Evolutionary conservation across 2,797 vertebrate genomes (phyloP), one percentile per base, ranked within the genome.

Genomic region (Falco concolor): DNA sequence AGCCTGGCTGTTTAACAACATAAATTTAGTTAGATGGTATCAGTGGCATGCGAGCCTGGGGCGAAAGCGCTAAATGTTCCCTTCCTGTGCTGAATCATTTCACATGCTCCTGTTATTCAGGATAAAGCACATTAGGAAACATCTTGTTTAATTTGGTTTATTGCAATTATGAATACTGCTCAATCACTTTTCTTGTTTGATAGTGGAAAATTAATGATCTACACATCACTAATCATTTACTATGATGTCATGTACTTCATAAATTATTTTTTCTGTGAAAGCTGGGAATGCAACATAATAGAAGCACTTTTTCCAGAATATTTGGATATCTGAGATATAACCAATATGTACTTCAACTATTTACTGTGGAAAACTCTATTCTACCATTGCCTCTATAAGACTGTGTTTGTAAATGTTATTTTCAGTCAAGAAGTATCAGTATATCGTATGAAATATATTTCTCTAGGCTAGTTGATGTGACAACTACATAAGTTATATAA

Each of bases 141-240:
- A 67, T 23, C 81, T 72, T 60, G 49, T 80, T 95, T 90, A 50
- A 74, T 93, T 74, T 89, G 32, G 23, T 84, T 94, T 80, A 89
- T 68, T 89, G 42, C 68, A 80, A 60, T 56, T 63, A 63, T 45
- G 36, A 87, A 52, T 73, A n/a, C 49, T 63, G 8, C 42, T 89
- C 38, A 20, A 18, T 36, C 0, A 0, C 28, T 78, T 81, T 81
- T 47, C n/a, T 76, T 52, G 23, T 63, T 76, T 65, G 40, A 50
- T 12, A 67, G 23, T 19, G 49, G n/a, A 91, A 91, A 86, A 69
- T 65, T 81, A 86, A 36, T 36, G 32, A 69, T 14, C 50, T 65
- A 25, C 10, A 44, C 30, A 68, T 73, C 50, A 32, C 19, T 79
- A 84, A 76, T 69, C 2, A 1, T 68, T 86, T 61, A 23, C 34